Evolutionary conservation across 2,113 vertebrate species (phyloP).

Genomic region (Pholis gunnellus): DNA sequence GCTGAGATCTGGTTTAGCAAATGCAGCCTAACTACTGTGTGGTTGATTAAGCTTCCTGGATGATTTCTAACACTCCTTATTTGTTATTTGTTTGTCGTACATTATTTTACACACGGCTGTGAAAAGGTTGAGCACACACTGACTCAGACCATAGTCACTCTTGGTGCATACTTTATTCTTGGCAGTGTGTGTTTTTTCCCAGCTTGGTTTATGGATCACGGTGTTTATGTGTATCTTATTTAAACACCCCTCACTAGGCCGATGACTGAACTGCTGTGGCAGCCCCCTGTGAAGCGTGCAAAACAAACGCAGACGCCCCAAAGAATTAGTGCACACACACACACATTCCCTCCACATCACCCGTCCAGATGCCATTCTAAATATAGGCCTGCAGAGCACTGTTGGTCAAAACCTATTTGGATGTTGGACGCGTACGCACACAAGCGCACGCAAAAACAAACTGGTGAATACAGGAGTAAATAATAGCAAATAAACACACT

Average conservation of each 20-base stretch:
- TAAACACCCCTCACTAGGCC: slow-evolving; percentile 28
- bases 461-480: not conserved
- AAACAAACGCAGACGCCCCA: slow-evolving; percentile 6
- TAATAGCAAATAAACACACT: not conserved
- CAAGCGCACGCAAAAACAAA: slow-evolving; percentile 32
- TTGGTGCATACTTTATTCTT: slow-evolving; percentile 20
- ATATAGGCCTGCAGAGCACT: slow-evolving; percentile 74
- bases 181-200: slow-evolving; percentile 18
- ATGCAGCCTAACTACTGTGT: not conserved
- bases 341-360: slow-evolving; percentile 69
- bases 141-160: not conserved
- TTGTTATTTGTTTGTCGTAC: slow-evolving; percentile 11
- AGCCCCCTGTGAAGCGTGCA: slow-evolving; percentile 41
- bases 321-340: slow-evolving; percentile 23
- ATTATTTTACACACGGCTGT: slow-evolving; percentile 6
- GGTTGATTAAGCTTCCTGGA: slow-evolving; percentile 2
- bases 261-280: slow-evolving; percentile 49
- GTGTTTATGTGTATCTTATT: slow-evolving; percentile 47
- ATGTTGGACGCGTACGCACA: slow-evolving; percentile 48
- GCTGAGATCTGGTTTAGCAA: slow-evolving; percentile 9
- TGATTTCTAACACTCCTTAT: not conserved
- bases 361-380: slow-evolving; percentile 85
- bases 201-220: slow-evolving; percentile 28
- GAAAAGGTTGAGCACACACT: slow-evolving; percentile 12
- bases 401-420: slow-evolving; percentile 65